phyloP scores from a whole-genome alignment of 2,113 vertebrate species.

The Ochotona princeps region DNA sequence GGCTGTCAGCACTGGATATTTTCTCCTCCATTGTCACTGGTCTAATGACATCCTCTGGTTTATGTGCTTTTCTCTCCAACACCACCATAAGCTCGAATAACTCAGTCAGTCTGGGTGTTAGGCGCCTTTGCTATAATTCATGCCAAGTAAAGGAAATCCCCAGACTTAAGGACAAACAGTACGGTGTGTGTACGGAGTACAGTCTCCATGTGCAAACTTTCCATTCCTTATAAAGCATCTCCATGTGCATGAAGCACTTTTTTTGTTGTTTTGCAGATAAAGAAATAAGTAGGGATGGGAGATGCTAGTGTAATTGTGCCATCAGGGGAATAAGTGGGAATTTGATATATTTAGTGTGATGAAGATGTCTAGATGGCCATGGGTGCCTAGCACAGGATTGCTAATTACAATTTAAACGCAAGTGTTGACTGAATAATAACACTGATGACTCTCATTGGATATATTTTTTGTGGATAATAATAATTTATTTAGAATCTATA shows the following conservation, averaged over 20 bases:
- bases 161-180: constrained; percentile 80
- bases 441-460: constrained; percentile 22
- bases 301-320: constrained; percentile 9
- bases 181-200: constrained; percentile 57
- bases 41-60: constrained; percentile 86
- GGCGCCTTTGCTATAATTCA: constrained; percentile 79
- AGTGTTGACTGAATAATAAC: constrained; percentile 38
- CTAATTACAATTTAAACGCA: constrained; percentile 51
- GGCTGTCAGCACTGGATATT: constrained; percentile 84
- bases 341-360: constrained; percentile 24
- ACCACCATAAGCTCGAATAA: constrained; percentile 81
- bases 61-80: constrained; percentile 83
- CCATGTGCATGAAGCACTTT: background rate
- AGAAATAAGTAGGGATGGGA: constrained; percentile 31
- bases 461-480: constrained; percentile 37
- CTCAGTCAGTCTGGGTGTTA: constrained; percentile 78
- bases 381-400: constrained; percentile 31
- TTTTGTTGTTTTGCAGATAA: constrained; percentile 9
- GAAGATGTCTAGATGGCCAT: constrained; percentile 8
- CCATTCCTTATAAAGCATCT: constrained; percentile 64
- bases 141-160: constrained; percentile 85
- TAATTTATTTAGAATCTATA: constrained; percentile 2
- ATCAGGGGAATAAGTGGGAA: background rate
- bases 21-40: constrained; percentile 81
- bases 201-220: constrained; percentile 71